Conservation (phyloP, 2,888 invertebrate genomes). For the Drosophila mettleri region DNA sequence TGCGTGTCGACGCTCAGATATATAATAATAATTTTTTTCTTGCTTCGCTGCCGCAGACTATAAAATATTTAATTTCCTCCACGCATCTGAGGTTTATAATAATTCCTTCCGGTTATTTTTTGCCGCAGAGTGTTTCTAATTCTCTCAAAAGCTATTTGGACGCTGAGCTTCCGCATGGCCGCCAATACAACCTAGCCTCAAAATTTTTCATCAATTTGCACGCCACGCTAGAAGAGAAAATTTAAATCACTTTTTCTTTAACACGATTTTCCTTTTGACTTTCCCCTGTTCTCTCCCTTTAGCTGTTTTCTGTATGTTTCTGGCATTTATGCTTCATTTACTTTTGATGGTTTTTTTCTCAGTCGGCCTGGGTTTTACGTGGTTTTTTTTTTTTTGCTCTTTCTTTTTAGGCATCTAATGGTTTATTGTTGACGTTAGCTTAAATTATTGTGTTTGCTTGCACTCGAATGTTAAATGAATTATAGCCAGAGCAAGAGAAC, state of each 20-base stretch:
- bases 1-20: constrained; percentile 41
- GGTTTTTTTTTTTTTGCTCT: constrained; percentile 6
- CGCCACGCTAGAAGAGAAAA: constrained; percentile 24
- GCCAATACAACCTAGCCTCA: constrained; percentile 35
- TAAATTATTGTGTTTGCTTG: constrained; percentile 15
- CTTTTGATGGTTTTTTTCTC: constrained; percentile 63
- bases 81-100: constrained; percentile 63
- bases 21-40: constrained; percentile 69
- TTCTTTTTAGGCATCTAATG: constrained; percentile 42
- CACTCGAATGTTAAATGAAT: constrained; percentile 11
- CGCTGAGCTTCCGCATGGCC: constrained; percentile 48
- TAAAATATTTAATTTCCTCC: constrained; percentile 80
- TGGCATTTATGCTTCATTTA: constrained; percentile 78
- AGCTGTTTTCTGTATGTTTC: constrained; percentile 40
- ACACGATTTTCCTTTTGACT: constrained; percentile 6
- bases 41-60: constrained; percentile 65
- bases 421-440: constrained; percentile 7
- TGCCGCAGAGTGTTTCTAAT: constrained; percentile 68
- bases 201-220: constrained; percentile 38
- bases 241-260: constrained; percentile 59
- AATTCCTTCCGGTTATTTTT: constrained; percentile 81
- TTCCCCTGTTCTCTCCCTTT: neutral
- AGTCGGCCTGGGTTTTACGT: constrained; percentile 21
- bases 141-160: constrained; percentile 63
- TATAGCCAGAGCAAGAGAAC: neutral